Evolutionary conservation across 37 sponge, comb jelly and placozoan species (phyloP).

Genomic region (Dysidea cf. avara): DNA sequence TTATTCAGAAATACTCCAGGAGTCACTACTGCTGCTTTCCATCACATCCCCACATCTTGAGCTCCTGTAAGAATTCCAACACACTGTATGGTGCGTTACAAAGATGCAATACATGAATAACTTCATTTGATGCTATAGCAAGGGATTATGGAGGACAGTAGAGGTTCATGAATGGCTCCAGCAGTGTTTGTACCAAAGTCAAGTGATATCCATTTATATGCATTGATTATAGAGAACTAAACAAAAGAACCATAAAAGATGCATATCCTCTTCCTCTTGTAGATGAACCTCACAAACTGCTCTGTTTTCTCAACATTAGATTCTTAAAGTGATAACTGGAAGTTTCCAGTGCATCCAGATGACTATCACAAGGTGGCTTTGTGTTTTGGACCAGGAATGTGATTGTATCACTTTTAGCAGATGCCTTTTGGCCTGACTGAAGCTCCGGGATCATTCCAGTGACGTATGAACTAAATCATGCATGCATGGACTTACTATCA

Average conservation of each 20-base stretch:
- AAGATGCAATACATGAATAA: constrained; percentile 1
- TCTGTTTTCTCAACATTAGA: constrained; percentile 2
- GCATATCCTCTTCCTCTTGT: too few relatives aligned
- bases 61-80: constrained; percentile 10
- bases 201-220: neutral
- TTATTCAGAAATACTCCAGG: neutral
- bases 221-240: too few relatives aligned
- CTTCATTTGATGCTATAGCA: constrained; percentile 1
- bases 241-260: constrained; percentile 1
- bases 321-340: too few relatives aligned
- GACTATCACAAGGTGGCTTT: constrained; percentile 13
- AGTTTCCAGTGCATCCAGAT: neutral
- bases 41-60: neutral
- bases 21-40: neutral
- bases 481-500: neutral
- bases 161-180: too few relatives aligned
- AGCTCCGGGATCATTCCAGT: constrained; percentile 19
- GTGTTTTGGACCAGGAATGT: constrained; percentile 23
- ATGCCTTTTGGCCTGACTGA: constrained; percentile 19
- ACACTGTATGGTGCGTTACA: too few relatives aligned
- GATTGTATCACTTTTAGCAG: constrained; percentile 6
- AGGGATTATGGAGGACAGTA: neutral
- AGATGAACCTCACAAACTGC: neutral
- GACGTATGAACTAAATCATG: constrained; percentile 18
- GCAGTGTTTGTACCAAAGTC: too few relatives aligned